Base-by-base conservation (phyloP, 2,888 invertebrate species). In the Urechis unicinctus region DNA sequence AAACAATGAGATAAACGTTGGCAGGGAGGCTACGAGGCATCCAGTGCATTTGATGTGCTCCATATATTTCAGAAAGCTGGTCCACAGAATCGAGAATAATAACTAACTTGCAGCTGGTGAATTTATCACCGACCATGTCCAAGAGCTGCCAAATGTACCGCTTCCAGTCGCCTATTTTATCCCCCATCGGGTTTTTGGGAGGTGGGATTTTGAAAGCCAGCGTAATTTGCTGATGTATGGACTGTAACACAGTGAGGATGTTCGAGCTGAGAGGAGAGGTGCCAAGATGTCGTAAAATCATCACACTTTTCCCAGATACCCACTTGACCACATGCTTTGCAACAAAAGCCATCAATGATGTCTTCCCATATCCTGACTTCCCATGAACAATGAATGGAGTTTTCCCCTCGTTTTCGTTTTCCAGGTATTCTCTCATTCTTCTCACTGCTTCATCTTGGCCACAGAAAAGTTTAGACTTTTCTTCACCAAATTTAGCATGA, bases 231-330 rank as follows among this genome's bases (percentile, higher is more conserved):
- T 41, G 41, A 28, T 63, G 61, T 2, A 66, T 50, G 30, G 64
- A 67, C n/a, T 58, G 31, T 13, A 68, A 50, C 9, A 61, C 51
- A 3, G 50, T 47, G 22, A 61, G 53, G 1, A 67, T 63, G n/a
- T 63, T 58, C 2, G 64, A 62, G n/a, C 67, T 65, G 29, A 60
- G 60, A 0, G 68, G 63, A 5, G 68, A 66, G 2, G 69, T 68
- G 3, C 68, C 67, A 1, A 68, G 57, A 56, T 66, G 67, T n/a
- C 69, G 50, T 2, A 64, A 42, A 6, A 68, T 57, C n/a, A n/a
- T n/a, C n/a, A n/a, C n/a, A n/a, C n/a, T n/a, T n/a, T n/a, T n/a
- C n/a, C n/a, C n/a, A n/a, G n/a, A n/a, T n/a, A n/a, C n/a, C n/a
- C n/a, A n/a, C n/a, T n/a, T n/a, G n/a, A n/a, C n/a, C n/a, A n/a